Evolutionary conservation across 1,140 invertebrate species (phyloP).

Genomic region (Drosophila repleta): DNA sequence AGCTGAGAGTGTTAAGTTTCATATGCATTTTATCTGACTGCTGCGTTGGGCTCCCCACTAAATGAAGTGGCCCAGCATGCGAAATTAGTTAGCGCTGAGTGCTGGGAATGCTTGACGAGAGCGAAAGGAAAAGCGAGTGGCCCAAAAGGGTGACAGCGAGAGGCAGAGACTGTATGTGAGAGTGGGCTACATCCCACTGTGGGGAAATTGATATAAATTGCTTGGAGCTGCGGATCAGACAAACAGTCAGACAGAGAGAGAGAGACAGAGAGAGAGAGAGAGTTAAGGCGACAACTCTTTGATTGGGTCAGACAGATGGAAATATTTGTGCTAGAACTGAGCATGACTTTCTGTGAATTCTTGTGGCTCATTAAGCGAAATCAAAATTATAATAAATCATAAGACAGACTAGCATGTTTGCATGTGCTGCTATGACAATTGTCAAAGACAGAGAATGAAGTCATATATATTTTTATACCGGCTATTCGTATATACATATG

Average conservation of each 20-base stretch:
- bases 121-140: conserved; percentile 3
- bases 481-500: no score
- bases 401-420: neutral
- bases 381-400: conserved; percentile 7
- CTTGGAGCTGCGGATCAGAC: conserved; percentile 58
- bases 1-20: conserved; percentile 38
- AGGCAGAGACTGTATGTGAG: neutral
- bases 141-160: neutral
- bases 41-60: conserved; percentile 18
- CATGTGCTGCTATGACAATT: neutral
- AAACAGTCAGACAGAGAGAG: neutral
- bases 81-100: conserved; percentile 76
- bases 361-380: conserved; percentile 7
- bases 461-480: no score
- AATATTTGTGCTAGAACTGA: conserved; percentile 20
- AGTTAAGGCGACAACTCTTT: conserved; percentile 60
- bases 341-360: conserved; percentile 24
- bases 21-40: conserved; percentile 73
- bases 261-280: no score
- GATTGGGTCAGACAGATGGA: conserved; percentile 64
- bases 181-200: conserved; percentile 3
- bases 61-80: conserved; percentile 69
- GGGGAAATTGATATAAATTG: conserved; percentile 76
- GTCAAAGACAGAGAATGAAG: no score
- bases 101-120: conserved; percentile 57